Conservation (phyloP, 2,113 vertebrate genomes). For the Pterocles gutturalis region DNA sequence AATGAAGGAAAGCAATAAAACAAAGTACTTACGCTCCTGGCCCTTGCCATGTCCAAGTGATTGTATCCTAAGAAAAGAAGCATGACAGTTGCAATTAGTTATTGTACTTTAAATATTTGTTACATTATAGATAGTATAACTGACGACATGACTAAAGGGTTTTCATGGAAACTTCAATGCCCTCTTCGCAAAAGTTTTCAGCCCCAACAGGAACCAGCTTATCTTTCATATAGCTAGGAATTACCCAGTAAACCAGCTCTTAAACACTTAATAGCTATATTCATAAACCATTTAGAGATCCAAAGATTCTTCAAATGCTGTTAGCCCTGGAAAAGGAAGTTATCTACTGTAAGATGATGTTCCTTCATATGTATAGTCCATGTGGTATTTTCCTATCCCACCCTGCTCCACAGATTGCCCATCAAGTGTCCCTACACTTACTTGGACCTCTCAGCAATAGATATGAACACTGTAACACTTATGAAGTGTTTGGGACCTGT, state of each 20-base stretch:
- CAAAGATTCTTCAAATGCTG: neutral
- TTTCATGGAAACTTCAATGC: neutral
- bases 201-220: neutral
- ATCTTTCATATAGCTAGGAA: neutral
- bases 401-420: neutral
- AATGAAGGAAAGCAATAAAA: neutral
- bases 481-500: neutral
- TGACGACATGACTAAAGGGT: neutral
- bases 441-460: neutral
- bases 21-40: conserved; percentile 89
- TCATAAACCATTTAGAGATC: neutral
- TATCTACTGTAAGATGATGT: neutral
- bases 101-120: neutral
- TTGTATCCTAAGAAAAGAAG: conserved; percentile 85
- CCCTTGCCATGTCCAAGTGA: conserved; percentile 98
- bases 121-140: neutral
- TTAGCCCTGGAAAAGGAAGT: neutral
- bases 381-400: neutral
- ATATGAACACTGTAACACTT: neutral
- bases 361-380: neutral
- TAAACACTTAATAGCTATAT: neutral
- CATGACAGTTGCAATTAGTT: neutral
- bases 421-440: neutral
- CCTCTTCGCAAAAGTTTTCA: neutral
- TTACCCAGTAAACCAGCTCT: neutral